Evolutionary conservation across 2,797 vertebrate species (phyloP), one percentile per base, ranked within the genome.

Genomic region (Tauraco hartlaubi): DNA sequence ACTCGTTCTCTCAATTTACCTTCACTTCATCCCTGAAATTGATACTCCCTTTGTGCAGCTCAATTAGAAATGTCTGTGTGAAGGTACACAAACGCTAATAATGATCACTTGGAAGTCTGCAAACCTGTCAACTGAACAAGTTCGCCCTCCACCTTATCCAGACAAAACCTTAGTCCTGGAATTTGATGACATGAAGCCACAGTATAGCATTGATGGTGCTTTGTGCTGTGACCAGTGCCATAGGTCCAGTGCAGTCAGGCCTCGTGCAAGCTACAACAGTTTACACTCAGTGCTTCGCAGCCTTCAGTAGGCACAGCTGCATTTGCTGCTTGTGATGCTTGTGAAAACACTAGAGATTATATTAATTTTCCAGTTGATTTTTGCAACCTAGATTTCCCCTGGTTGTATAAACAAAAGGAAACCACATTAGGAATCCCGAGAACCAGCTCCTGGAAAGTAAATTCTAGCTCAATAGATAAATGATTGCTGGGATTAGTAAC

Each of bases 391-490:
- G 5, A 41, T 86, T 91, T 94, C 12, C 51, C 10, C n/a, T 29
- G 25, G 12, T 29, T 14, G 13, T 55, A n/a, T 41, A 86, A 96
- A 78, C 28, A 66, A 84, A 54, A 75, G 43, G 66, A 78, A 85
- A 94, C 19, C 14, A n/a, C 20, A 5, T 59, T 12, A 75, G 23
- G 54, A 94, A 81, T 83, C 58, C 56, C 68, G 64, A 74, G 15
- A 91, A 88, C 7, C n/a, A 46, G n/a, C 41, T 93, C 80, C 66
- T 82, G 67, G 76, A 92, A 93, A 84, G 66, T 72, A 78, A 83
- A 29, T 67, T 92, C 81, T 85, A 43, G 13, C 55, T 88, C 35
- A 51, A 25, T 6, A 94, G 55, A 64, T 35, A 83, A 90, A 55
- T 48, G n/a, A 41, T 86, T 69, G 22, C 46, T 67, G 21, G 46